phyloP scores from a whole-genome alignment of 2,797 vertebrate genomes.

The Gallinago nigripennis region DNA sequence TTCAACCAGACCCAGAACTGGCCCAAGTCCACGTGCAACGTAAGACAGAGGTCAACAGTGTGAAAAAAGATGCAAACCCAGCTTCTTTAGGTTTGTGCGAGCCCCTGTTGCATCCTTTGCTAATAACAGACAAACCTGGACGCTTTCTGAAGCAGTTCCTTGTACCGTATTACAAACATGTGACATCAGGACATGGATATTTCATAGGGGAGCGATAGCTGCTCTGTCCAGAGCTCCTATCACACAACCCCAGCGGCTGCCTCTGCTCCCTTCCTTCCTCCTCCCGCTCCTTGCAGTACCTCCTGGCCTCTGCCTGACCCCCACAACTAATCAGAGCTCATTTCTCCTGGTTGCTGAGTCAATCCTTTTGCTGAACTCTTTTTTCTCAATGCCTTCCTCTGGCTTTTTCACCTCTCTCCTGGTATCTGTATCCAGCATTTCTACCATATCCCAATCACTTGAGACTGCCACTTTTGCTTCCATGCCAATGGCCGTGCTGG shows the following conservation, averaged over 20 bases:
- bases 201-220: background rate
- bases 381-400: background rate
- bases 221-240: background rate
- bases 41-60: background rate
- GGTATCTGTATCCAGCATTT: background rate
- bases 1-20: background rate
- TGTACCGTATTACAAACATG: background rate
- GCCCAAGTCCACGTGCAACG: rapidly evolving
- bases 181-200: background rate
- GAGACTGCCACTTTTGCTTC: background rate
- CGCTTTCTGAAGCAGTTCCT: background rate
- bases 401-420: background rate
- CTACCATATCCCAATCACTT: background rate
- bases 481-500: background rate
- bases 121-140: background rate
- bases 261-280: conserved; percentile 1
- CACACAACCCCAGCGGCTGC: background rate
- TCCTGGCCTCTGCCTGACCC: conserved; percentile 53
- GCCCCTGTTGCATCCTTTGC: background rate
- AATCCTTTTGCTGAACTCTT: background rate
- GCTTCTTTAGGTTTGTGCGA: background rate
- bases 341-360: background rate
- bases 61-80: background rate
- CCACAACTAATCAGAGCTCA: background rate
- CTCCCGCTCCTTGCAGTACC: background rate